These are phyloP conservation scores for Turdus rufiventris DNA, from an alignment of 2,113 vertebrate genomes.

Conservation along the genomic window DNA sequence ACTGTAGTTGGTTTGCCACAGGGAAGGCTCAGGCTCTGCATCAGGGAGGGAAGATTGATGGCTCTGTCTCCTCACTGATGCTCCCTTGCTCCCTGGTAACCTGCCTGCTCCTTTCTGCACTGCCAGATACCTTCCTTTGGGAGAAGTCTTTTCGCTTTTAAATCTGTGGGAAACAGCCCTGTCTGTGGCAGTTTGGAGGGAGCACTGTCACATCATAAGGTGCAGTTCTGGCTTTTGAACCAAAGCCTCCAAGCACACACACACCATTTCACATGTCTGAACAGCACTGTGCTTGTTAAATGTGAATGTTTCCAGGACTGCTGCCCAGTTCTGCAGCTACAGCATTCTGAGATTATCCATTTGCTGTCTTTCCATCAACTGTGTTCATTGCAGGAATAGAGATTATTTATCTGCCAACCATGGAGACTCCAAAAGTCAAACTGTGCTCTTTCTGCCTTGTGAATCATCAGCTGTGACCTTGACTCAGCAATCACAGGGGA, in stretches of 20 bases:
- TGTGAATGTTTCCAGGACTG: background rate
- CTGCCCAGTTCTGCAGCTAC: background rate
- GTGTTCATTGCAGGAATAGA: background rate
- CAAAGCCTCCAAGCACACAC: background rate
- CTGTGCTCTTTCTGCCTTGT: background rate
- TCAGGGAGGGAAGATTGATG: background rate
- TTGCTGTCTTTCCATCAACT: constrained; percentile 16
- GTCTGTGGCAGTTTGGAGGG: background rate
- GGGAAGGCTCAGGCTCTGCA: background rate
- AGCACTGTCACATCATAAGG: background rate
- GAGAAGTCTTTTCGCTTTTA: background rate
- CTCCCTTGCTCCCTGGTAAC: background rate
- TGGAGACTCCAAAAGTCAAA: background rate
- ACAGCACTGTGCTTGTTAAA: background rate
- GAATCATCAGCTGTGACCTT: constrained; percentile 6
- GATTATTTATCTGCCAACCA: background rate
- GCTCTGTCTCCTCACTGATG: background rate
- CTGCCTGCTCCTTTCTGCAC: background rate
- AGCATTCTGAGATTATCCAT: constrained; percentile 11
- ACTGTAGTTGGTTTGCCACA: background rate
- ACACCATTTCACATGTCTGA: background rate
- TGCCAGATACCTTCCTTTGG: background rate
- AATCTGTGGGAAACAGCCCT: background rate
- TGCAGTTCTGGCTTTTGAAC: background rate
- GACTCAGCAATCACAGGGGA: constrained; percentile 11